Base-by-base conservation (phyloP, 1,140 invertebrate genomes). In the Tetramorium simillimum region DNA sequence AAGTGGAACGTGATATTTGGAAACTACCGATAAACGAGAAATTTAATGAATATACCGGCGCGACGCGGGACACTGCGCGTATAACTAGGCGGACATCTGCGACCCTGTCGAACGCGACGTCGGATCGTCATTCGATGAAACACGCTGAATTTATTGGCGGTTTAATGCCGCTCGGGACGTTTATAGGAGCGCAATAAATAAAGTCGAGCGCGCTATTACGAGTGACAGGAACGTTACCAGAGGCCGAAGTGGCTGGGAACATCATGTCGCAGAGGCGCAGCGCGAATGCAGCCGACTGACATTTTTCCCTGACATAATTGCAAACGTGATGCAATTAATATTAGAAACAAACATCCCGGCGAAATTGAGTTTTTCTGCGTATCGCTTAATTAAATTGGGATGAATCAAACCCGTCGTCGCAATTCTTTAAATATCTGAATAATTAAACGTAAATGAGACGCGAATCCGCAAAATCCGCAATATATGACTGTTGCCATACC, bases 141-240 rank as follows among this genome's bases (percentile, higher is more conserved):
- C 77, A 63, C 86, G 72, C 10, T 65, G 67, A 88, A 91, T 91
- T 90, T 90, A 90, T 90, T 85, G 84, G 18, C 58, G 65, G 58
- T 90, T 91, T 90, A 88, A 91, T 91, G 76, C 77, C 84, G 37
- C 77, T 12, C 18, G 49, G 86, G 87, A 90, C 81, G 84, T 88
- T 90, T 88, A 90, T 90, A 85, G 86, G 67, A 46, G 60, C 12
- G 84, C 81, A 70, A 90, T 91, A 90, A 91, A 91, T 91, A 90
- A 90, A 89, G 67, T 56, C 63, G 84, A 67, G 63, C 58, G 43
- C 70, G 53, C 58, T 51, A 51, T 70, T 73, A 77, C 77, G 82
- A 56, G 84, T 58, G 78, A 81, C 60, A 80, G 72, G 46, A 78
- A 73, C 86, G 90, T 89, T 75, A 78, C 67, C 73, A 21, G 16